Conservation (phyloP, 2,888 invertebrate genomes). For the Cacoxenus indagator region DNA sequence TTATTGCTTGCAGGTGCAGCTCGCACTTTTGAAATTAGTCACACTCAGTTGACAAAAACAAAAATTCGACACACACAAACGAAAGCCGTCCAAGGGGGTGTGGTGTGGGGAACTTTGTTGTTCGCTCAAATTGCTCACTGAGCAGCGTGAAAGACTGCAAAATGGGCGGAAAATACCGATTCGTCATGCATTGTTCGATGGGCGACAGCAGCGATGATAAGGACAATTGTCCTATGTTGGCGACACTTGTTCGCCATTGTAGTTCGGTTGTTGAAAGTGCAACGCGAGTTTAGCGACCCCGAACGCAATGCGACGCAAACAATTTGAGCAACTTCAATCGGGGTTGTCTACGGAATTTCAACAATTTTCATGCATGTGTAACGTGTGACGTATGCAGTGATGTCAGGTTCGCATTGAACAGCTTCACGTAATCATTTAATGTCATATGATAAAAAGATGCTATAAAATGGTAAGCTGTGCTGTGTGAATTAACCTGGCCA, state of each 20-base stretch:
- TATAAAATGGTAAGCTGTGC: too few species aligned
- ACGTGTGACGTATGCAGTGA: background rate
- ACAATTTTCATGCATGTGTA: constrained; percentile 25
- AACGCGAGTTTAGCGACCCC: constrained; percentile 34
- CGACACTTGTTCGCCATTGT: constrained; percentile 4
- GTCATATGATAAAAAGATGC: too few species aligned
- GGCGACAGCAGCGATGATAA: constrained; percentile 44
- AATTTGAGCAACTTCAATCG: constrained; percentile 10
- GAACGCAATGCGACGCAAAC: background rate
- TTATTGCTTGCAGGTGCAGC: constrained; percentile 68
- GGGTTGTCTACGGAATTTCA: constrained; percentile 8
- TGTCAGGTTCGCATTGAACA: background rate
- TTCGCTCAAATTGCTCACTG: background rate
- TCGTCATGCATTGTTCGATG: constrained; percentile 69
- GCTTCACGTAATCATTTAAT: too few species aligned
- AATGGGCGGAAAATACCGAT: constrained; percentile 69
- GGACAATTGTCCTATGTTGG: constrained; percentile 26
- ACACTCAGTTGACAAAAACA: constrained; percentile 69
- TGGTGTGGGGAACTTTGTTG: too few species aligned
- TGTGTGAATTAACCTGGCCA: too few species aligned
- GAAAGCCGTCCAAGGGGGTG: constrained; percentile 37
- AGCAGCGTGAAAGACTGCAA: constrained; percentile 32
- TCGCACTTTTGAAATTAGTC: constrained; percentile 67
- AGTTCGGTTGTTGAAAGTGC: constrained; percentile 35
- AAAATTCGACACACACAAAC: constrained; percentile 48